Evolutionary conservation across 2,888 invertebrate genomes (phyloP), one percentile per base, ranked within the genome.

Genomic region (Zeuzera pyrina): DNA sequence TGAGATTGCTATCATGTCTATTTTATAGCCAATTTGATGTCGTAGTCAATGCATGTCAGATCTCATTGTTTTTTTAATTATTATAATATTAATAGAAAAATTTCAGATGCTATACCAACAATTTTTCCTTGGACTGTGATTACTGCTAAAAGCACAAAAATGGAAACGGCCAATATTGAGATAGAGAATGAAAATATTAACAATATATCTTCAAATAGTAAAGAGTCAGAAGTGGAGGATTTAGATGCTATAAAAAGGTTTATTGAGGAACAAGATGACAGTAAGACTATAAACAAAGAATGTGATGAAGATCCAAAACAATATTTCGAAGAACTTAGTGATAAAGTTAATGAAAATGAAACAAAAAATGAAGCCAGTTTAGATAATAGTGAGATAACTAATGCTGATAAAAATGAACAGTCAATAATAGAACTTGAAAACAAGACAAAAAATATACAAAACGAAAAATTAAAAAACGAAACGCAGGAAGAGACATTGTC

Each of bases 51-150:
- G 2, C 22, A 22, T 22, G 22, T n/a, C n/a, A n/a, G 22, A 22
- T 10, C n/a, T 22, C n/a, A 11, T 8, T 22, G n/a, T 22, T 8
- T n/a, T 7, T 10, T 10, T 12, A 12, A 19, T 11, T 5, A 19
- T 10, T 21, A 15, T 6, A 28, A 28, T 28, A 8, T 28, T 38
- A 21, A 36, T 16, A n/a, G n/a, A n/a, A n/a, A n/a, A n/a, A 32
- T 70, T 69, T 32, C 54, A 84, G 91, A 89, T 43, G 89, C 90
- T 4, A 78, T 90, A 29, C 91, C 92, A 4, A 89, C 90, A 36
- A 89, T 92, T 33, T 92, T 92, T 67, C 83, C 88, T 2, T 90
- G 89, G 89, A 65, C 49, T 34, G 52, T 49, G 34, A 28, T n/a
- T 43, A 39, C 30, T n/a, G 24, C 12, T 14, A 13, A 12, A 24